Conservation (phyloP, 2,888 invertebrate species). For the Unio delphinus region DNA sequence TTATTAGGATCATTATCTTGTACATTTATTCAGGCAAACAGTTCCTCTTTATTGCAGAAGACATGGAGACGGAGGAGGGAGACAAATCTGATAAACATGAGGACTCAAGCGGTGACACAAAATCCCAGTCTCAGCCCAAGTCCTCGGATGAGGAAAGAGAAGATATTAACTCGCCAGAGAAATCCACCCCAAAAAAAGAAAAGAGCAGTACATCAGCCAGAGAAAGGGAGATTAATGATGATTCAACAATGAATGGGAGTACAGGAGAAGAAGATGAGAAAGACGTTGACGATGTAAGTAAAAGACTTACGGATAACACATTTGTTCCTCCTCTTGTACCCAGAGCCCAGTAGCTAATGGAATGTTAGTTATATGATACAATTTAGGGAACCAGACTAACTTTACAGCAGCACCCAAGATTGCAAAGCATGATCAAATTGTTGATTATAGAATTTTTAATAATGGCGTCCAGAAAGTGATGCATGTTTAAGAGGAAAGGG, state of each 20-base stretch:
- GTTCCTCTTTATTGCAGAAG: slow-evolving; percentile 20
- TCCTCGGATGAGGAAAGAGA: slow-evolving; percentile 10
- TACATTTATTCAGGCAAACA: too few relatives aligned
- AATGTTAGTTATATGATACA: neutral
- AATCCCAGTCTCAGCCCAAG: slow-evolving; percentile 5
- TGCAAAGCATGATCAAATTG: too few relatives aligned
- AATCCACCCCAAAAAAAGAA: slow-evolving; percentile 4
- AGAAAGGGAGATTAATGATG: slow-evolving; percentile 70
- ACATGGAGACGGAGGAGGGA: slow-evolving; percentile 50
- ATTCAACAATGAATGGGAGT: slow-evolving; percentile 64
- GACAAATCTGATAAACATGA: slow-evolving; percentile 20
- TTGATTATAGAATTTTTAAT: too few relatives aligned
- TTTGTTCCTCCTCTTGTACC: neutral
- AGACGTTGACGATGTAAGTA: slow-evolving; percentile 42
- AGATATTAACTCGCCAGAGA: slow-evolving; percentile 5
- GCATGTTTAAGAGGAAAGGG: too few relatives aligned
- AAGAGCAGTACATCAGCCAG: neutral
- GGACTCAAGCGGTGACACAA: slow-evolving; percentile 3
- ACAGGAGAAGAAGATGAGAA: slow-evolving; percentile 25
- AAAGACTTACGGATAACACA: neutral
- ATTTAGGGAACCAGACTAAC: too few relatives aligned
- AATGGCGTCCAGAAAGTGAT: too few relatives aligned
- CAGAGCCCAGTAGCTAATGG: neutral
- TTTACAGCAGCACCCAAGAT: too few relatives aligned
- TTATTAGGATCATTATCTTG: too few relatives aligned